Conservation (phyloP, 2,888 invertebrate species). For the Proisotoma minuta region DNA sequence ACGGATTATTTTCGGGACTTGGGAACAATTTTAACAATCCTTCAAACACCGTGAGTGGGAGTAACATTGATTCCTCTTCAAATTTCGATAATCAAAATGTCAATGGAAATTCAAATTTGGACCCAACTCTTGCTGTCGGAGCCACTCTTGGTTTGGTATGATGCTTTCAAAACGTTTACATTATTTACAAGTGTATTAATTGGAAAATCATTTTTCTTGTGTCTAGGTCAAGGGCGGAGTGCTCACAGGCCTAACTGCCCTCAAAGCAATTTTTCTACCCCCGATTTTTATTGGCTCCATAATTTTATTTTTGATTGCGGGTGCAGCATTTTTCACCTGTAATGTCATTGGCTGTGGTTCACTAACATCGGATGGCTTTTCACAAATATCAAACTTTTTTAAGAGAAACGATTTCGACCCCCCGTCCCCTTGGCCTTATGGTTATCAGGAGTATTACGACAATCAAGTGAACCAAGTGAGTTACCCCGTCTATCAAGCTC, state of each 20-base stretch:
- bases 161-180: too few species aligned
- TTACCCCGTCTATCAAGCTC: conserved; percentile 41
- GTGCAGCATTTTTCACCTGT: conserved; percentile 41
- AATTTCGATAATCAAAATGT: too few species aligned
- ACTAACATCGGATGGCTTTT: conserved; percentile 21
- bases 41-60: too few species aligned
- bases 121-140: too few species aligned
- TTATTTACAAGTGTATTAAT: too few species aligned
- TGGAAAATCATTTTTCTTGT: too few species aligned
- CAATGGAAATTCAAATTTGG: too few species aligned
- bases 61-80: too few species aligned
- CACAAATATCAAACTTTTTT: conserved; percentile 24
- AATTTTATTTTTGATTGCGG: conserved; percentile 39
- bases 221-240: conserved; percentile 44
- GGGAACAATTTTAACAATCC: too few species aligned
- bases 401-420: conserved; percentile 11
- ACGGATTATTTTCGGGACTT: too few species aligned
- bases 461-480: conserved; percentile 28
- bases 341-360: conserved; percentile 37
- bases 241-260: conserved; percentile 32
- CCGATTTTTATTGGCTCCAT: conserved; percentile 38
- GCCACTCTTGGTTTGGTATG: too few species aligned
- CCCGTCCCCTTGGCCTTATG: not conserved
- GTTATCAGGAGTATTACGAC: conserved; percentile 21
- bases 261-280: conserved; percentile 41